Percentiles rank a stretch among this genome's conserved stretches.
These are phyloP conservation scores for Cetonia aurata DNA, from an alignment of 2,888 invertebrate genomes.

Conservation along the genomic window DNA sequence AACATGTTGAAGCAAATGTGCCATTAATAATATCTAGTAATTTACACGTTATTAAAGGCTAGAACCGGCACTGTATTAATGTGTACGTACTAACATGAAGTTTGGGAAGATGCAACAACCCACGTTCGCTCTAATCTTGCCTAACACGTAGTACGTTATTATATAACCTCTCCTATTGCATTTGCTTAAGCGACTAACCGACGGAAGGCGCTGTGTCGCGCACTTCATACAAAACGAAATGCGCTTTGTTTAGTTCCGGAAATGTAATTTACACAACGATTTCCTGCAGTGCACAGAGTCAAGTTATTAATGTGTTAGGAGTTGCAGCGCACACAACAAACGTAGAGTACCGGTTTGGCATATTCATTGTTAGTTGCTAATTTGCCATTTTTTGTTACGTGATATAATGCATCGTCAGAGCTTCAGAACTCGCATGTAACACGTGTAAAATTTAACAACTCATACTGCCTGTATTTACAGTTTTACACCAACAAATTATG, in stretches of 20 bases:
- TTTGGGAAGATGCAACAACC: constrained; percentile 9
- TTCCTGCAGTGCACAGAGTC: constrained; percentile 17
- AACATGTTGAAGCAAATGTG: too few relatives aligned
- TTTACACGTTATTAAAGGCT: too few relatives aligned
- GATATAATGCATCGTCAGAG: too few relatives aligned
- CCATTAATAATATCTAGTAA: too few relatives aligned
- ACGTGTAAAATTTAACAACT: too few relatives aligned
- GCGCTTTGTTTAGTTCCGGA: constrained; percentile 25
- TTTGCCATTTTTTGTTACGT: too few relatives aligned
- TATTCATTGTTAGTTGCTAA: background rate
- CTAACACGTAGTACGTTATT: background rate
- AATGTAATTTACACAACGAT: constrained; percentile 32
- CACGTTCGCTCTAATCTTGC: background rate
- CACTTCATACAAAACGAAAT: constrained; percentile 1
- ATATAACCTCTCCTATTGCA: background rate
- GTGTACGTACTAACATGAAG: background rate
- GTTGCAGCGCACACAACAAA: background rate
- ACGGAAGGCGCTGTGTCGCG: background rate
- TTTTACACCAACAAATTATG: too few relatives aligned
- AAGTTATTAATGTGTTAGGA: constrained; percentile 15
- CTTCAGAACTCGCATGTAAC: too few relatives aligned
- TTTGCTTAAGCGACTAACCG: constrained; percentile 1
- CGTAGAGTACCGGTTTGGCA: constrained; percentile 9
- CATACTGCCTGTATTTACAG: too few relatives aligned
- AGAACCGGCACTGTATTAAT: too few relatives aligned